Evolutionary conservation across 2,888 invertebrate genomes (phyloP).

Genomic region (Archips crataeganus): DNA sequence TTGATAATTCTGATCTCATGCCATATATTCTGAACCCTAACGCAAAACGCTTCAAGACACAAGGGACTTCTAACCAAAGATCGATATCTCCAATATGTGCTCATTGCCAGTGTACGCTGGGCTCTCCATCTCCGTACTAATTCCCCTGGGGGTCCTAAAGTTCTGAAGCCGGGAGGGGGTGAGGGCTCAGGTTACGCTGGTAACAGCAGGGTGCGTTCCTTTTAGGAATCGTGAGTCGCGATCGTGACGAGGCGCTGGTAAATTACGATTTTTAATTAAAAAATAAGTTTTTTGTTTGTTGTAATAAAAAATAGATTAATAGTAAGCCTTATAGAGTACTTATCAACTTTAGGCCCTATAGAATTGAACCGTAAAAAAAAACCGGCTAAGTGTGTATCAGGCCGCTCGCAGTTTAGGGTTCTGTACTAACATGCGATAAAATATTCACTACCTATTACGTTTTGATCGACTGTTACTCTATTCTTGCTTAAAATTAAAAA

Average conservation of each 20-base stretch:
- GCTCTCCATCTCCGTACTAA: conserved; percentile 65
- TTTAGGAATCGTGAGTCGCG: conserved; percentile 66
- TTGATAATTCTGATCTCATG: conserved; percentile 45
- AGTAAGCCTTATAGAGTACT: background rate
- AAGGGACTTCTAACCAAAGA: conserved; percentile 78
- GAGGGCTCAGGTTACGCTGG: conserved; percentile 61
- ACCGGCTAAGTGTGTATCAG: too few species aligned
- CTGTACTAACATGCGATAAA: too few species aligned
- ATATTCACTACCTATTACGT: too few species aligned
- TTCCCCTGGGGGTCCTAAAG: conserved; percentile 53
- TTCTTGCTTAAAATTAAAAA: too few species aligned
- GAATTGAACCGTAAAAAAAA: too few species aligned
- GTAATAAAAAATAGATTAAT: background rate
- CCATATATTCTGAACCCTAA: conserved; percentile 79
- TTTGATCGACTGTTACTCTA: too few species aligned
- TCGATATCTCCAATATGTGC: conserved; percentile 81
- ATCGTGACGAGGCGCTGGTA: conserved; percentile 80
- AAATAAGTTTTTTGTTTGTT: conserved; percentile 12
- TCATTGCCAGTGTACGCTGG: conserved; percentile 68
- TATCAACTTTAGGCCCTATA: too few species aligned
- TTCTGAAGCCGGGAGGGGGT: conserved; percentile 52
- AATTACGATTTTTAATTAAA: conserved; percentile 59
- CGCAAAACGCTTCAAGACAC: conserved; percentile 73
- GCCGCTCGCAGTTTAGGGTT: too few species aligned
- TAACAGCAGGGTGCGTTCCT: conserved; percentile 71